Percentiles rank a stretch among this genome's conserved stretches.
phyloP scores from a whole-genome alignment of 1,140 invertebrate genomes.

The Orius insidiosus region DNA sequence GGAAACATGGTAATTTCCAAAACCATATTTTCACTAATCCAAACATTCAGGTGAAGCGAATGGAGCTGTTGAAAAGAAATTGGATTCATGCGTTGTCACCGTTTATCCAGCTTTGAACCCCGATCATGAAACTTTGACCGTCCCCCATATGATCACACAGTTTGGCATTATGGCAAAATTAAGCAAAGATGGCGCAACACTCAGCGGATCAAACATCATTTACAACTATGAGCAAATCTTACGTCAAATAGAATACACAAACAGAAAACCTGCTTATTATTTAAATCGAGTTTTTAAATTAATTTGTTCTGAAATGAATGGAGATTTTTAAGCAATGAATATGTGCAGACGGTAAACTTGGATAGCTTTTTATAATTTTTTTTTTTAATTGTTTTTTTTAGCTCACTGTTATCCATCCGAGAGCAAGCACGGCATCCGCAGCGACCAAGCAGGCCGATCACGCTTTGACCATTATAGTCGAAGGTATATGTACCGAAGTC shows the following conservation, averaged over 20 bases:
- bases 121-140: slow-evolving; percentile 71
- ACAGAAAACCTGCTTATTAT: slow-evolving; percentile 84
- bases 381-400: slow-evolving; percentile 24
- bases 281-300: slow-evolving; percentile 87
- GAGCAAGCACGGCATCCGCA: slow-evolving; percentile 26
- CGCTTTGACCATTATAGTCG: too few relatives aligned
- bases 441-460: slow-evolving; percentile 13
- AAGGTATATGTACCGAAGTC: too few relatives aligned
- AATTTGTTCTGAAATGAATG: slow-evolving; percentile 82
- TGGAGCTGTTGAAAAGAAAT: slow-evolving; percentile 28
- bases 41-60: slow-evolving; percentile 15
- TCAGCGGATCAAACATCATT: slow-evolving; percentile 68
- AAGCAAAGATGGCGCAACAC: slow-evolving; percentile 64
- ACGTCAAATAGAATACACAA: slow-evolving; percentile 79
- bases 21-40: not conserved
- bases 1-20: slow-evolving; percentile 25
- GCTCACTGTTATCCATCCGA: slow-evolving; percentile 64
- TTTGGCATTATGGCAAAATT: slow-evolving; percentile 58
- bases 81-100: slow-evolving; percentile 79
- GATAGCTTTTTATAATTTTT: not conserved
- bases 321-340: slow-evolving; percentile 88
- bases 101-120: slow-evolving; percentile 88
- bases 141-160: slow-evolving; percentile 54
- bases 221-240: slow-evolving; percentile 73
- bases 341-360: slow-evolving; percentile 65